Percentiles rank a stretch among this genome's conserved stretches.
Evolutionary conservation across 2,888 invertebrate genomes (phyloP).

Genomic region (Cynaeus angustus): DNA sequence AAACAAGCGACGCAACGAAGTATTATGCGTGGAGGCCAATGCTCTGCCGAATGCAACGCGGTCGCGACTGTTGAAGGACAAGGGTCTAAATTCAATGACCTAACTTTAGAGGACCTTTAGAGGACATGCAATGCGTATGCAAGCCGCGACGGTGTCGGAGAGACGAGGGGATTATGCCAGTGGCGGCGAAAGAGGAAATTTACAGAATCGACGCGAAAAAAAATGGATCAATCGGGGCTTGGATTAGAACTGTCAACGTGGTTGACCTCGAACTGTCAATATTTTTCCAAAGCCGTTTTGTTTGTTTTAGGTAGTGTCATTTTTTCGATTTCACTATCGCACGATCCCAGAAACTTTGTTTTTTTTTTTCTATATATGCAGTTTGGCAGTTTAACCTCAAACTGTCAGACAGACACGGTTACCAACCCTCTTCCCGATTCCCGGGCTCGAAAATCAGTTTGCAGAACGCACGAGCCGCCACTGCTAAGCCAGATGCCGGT

Average conservation of each 20-base stretch:
- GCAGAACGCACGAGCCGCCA: constrained; percentile 1
- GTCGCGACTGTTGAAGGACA: constrained; percentile 70
- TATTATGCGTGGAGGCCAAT: constrained; percentile 60
- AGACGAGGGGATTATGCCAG: constrained; percentile 25
- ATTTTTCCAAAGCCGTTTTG: too few species aligned
- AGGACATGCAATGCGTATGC: constrained; percentile 71
- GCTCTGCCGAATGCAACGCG: constrained; percentile 68
- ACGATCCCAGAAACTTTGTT: too few species aligned
- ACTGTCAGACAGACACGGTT: too few species aligned
- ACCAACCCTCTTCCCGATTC: not conserved
- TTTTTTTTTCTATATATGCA: too few species aligned
- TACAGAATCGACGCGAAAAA: too few species aligned
- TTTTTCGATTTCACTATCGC: too few species aligned
- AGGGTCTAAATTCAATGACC: constrained; percentile 73
- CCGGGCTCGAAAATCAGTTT: not conserved
- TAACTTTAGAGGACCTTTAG: constrained; percentile 72
- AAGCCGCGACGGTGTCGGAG: constrained; percentile 53
- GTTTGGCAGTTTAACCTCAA: too few species aligned
- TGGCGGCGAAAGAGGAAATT: not conserved
- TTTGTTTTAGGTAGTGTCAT: too few species aligned
- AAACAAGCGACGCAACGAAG: constrained; percentile 51
- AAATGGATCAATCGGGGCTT: too few species aligned
- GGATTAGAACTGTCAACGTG: too few species aligned
- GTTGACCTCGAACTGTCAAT: too few species aligned
- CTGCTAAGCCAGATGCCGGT: constrained; percentile 48